These are phyloP conservation scores for Gephyroberyx darwinii DNA, from an alignment of 2,797 vertebrate genomes.

Conservation along the genomic window DNA sequence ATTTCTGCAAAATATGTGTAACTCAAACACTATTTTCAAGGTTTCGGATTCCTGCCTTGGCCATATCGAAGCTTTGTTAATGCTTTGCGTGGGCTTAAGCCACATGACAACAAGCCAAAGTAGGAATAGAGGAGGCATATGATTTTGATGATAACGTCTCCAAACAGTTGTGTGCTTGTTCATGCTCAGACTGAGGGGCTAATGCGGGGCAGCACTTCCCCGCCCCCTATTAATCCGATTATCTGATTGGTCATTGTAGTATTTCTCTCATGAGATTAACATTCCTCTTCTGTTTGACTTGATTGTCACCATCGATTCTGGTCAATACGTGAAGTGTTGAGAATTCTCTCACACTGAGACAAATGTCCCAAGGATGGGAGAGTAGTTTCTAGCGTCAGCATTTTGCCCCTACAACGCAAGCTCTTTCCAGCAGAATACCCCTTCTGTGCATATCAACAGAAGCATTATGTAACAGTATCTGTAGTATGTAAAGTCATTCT, in stretches of 20 bases:
- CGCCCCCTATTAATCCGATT: slow-evolving; percentile 76
- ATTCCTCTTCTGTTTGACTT: slow-evolving; percentile 80
- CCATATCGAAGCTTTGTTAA: slow-evolving; percentile 21
- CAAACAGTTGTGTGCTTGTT: slow-evolving; percentile 71
- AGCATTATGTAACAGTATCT: slow-evolving; percentile 53
- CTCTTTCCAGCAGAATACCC: slow-evolving; percentile 16
- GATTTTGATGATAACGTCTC: slow-evolving; percentile 72
- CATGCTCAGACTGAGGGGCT: slow-evolving; percentile 60
- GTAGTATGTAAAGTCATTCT: slow-evolving; percentile 5
- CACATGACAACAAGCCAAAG: slow-evolving; percentile 54
- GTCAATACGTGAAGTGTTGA: slow-evolving; percentile 56
- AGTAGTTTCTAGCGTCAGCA: slow-evolving; percentile 13
- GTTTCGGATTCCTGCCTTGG: background rate
- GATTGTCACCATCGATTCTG: slow-evolving; percentile 73
- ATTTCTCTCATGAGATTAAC: slow-evolving; percentile 74
- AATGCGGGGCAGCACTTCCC: slow-evolving; percentile 63
- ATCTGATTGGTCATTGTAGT: slow-evolving; percentile 74
- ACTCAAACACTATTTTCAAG: slow-evolving; percentile 3
- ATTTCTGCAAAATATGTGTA: slow-evolving; percentile 15
- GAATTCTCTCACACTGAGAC: slow-evolving; percentile 45
- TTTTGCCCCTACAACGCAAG: background rate
- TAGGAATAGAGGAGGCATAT: slow-evolving; percentile 44
- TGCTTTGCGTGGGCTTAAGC: slow-evolving; percentile 35
- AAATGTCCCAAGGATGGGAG: slow-evolving; percentile 35
- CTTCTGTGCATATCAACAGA: slow-evolving; percentile 2